Conservation (phyloP, 1,140 invertebrate species). For the Panagrolaimus sp. region DNA sequence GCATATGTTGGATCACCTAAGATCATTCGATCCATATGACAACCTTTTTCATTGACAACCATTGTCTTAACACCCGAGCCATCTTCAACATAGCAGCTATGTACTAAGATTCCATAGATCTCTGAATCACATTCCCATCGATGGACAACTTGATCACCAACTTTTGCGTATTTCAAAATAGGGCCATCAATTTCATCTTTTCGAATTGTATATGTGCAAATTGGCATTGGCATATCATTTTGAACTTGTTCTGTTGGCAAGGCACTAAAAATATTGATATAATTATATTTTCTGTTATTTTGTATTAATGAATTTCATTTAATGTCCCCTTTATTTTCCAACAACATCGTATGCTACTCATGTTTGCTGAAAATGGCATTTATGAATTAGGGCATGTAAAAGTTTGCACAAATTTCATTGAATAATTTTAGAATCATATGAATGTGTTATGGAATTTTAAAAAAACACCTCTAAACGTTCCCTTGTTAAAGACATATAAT, state of each 20-base stretch:
- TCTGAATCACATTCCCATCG: conserved; percentile 48
- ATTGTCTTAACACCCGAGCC: conserved; percentile 52
- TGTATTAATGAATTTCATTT: too few species aligned
- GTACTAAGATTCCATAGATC: conserved; percentile 52
- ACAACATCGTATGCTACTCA: too few species aligned
- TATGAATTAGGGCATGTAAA: too few species aligned
- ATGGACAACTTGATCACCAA: conserved; percentile 55
- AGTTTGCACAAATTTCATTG: too few species aligned
- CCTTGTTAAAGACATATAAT: too few species aligned
- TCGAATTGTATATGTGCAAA: conserved; percentile 52
- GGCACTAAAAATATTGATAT: conserved; percentile 30
- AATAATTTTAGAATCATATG: too few species aligned
- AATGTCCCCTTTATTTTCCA: too few species aligned
- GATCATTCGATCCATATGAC: conserved; percentile 48
- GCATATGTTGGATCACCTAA: conserved; percentile 56
- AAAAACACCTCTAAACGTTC: too few species aligned
- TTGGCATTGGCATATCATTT: conserved; percentile 51
- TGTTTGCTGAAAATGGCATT: too few species aligned
- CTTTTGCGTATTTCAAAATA: conserved; percentile 49
- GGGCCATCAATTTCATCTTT: conserved; percentile 55
- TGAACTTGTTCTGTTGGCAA: conserved; percentile 44
- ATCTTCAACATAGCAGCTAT: conserved; percentile 55
- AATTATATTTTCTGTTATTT: neutral
- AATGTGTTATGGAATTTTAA: too few species aligned
- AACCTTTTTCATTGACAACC: conserved; percentile 54